A percentile compares a stretch with the other conserved stretches of the same genome.
phyloP scores from a whole-genome alignment of 2,888 invertebrate species.

The Drosophila emarginata region DNA sequence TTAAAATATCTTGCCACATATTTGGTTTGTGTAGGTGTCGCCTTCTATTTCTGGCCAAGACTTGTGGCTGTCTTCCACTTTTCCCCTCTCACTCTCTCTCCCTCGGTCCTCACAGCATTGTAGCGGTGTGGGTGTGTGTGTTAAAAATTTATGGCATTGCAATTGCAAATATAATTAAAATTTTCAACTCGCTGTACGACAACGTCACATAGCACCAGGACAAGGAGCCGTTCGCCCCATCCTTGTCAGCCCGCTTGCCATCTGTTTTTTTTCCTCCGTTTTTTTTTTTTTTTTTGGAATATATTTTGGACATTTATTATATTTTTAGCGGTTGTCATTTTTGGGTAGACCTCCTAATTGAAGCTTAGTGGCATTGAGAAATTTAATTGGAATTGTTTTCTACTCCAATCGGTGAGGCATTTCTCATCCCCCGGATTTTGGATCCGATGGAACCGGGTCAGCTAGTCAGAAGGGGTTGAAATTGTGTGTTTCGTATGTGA shows the following conservation, averaged over 20 bases:
- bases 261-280: constrained; percentile 4
- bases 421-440: not conserved
- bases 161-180: constrained; percentile 77
- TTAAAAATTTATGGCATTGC: constrained; percentile 73
- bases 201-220: not conserved
- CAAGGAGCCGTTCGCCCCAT: constrained; percentile 1
- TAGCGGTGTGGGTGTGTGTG: constrained; percentile 22
- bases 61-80: constrained; percentile 15
- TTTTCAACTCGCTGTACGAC: constrained; percentile 57
- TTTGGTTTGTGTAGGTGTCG: constrained; percentile 60
- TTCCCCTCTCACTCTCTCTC: not conserved
- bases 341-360: constrained; percentile 44
- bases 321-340: constrained; percentile 44
- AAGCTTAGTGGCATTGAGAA: constrained; percentile 40
- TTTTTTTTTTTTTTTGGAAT: constrained; percentile 14
- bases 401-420: not conserved
- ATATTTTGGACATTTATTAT: constrained; percentile 57
- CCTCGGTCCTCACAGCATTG: not conserved
- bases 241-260: not conserved
- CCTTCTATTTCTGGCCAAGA: constrained; percentile 14
- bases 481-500: not conserved
- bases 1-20: constrained; percentile 76
- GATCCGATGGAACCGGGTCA: not conserved
- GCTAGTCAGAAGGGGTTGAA: not conserved
- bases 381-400: constrained; percentile 35